Conservation (phyloP, 2,797 vertebrate genomes). For the Diceros bicornis region DNA sequence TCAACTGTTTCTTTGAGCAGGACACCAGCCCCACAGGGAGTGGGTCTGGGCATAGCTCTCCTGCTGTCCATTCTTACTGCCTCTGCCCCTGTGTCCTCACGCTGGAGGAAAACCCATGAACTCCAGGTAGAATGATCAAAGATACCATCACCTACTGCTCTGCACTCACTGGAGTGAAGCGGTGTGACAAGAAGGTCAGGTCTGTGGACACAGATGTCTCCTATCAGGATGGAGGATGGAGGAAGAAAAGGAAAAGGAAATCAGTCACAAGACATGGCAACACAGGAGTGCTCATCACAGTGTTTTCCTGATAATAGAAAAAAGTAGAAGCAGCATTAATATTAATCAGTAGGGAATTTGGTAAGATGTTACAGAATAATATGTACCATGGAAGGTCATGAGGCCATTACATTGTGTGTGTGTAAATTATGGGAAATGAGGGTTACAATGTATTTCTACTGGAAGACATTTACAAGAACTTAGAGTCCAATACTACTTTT, state of each 20-base stretch:
- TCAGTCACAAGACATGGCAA: no score
- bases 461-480: background rate
- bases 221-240: rapidly evolving
- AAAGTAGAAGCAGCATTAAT: background rate
- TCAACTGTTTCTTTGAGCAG: background rate
- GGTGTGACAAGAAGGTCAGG: rapidly evolving
- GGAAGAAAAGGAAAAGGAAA: background rate
- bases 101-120: rapidly evolving
- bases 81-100: background rate
- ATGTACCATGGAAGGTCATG: rapidly evolving
- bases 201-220: background rate
- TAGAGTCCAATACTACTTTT: rapidly evolving
- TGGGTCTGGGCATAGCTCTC: rapidly evolving
- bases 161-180: rapidly evolving
- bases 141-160: rapidly evolving
- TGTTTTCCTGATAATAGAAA: background rate
- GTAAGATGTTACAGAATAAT: background rate
- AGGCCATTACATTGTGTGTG: rapidly evolving
- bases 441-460: rapidly evolving
- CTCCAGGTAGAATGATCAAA: background rate
- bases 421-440: background rate
- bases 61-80: rapidly evolving
- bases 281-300: no score
- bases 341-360: background rate
- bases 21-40: background rate